Percentiles rank a stretch among this genome's conserved stretches.
phyloP scores from a whole-genome alignment of 2,113 vertebrate genomes.

The Cyrtonyx montezumae region DNA sequence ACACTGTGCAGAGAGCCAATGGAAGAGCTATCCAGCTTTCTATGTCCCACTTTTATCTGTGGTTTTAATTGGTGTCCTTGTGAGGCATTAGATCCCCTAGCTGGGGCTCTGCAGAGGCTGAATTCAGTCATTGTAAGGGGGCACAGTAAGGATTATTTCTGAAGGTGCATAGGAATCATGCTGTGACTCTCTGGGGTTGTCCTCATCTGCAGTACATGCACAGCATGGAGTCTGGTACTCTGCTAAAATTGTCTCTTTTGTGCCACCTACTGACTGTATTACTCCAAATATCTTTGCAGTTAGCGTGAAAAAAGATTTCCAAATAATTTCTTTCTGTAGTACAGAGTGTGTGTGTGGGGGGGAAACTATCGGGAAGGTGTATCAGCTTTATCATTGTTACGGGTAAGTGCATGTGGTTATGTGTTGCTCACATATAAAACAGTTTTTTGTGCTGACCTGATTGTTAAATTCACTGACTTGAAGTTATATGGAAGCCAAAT shows the following conservation, averaged over 20 bases:
- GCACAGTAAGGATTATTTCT: fast-evolving
- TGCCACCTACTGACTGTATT: slow-evolving; percentile 11
- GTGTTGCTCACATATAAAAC: not conserved
- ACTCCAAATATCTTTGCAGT: fast-evolving
- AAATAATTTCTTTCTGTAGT: not conserved
- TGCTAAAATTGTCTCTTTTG: not conserved
- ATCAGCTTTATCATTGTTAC: not conserved
- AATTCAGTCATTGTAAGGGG: fast-evolving
- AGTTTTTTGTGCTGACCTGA: not conserved
- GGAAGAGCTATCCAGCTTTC: fast-evolving
- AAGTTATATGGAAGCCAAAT: not conserved
- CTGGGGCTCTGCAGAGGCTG: not conserved
- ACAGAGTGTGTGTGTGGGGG: not conserved
- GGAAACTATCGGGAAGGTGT: not conserved
- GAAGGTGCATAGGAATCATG: fast-evolving
- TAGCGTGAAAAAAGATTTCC: not conserved
- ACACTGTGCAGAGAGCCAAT: fast-evolving
- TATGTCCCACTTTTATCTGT: not conserved
- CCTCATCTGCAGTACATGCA: fast-evolving
- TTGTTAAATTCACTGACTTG: not conserved
- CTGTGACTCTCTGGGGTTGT: not conserved
- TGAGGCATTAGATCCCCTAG: not conserved
- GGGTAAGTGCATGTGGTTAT: not conserved
- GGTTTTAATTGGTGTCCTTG: not conserved
- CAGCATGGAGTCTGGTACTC: not conserved